Evolutionary conservation across 2,113 vertebrate species (phyloP).

Genomic region (Perca schrenkii): DNA sequence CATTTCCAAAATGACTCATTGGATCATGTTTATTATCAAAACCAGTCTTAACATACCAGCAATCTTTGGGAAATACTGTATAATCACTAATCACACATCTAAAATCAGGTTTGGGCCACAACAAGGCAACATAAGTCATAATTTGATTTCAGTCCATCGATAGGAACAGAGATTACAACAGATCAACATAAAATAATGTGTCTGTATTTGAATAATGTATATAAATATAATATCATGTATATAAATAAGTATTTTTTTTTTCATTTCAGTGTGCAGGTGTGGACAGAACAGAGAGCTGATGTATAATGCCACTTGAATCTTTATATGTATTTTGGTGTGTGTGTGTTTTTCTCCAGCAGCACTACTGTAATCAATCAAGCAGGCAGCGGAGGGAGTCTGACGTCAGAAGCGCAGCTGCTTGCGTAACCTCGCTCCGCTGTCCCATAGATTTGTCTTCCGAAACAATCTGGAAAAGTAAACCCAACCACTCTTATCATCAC

Average conservation of each 20-base stretch:
- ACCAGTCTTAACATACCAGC: not conserved
- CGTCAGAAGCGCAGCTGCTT: constrained; percentile 70
- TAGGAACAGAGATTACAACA: not conserved
- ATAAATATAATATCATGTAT: too few species aligned
- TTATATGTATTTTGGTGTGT: constrained; percentile 51
- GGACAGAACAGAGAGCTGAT: not conserved
- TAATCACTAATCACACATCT: not conserved
- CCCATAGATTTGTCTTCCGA: constrained; percentile 64
- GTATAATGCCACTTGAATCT: constrained; percentile 23
- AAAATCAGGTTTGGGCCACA: not conserved
- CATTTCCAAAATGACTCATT: not conserved
- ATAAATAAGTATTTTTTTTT: not conserved
- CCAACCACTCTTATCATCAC: constrained; percentile 64
- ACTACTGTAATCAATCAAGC: constrained; percentile 77
- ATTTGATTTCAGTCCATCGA: not conserved
- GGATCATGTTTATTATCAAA: not conserved
- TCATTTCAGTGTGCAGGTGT: not conserved
- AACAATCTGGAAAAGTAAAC: constrained; percentile 70
- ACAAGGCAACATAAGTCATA: not conserved
- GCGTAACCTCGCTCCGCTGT: constrained; percentile 65
- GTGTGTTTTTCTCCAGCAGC: constrained; percentile 30
- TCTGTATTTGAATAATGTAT: not conserved
- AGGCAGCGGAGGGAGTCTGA: constrained; percentile 56
- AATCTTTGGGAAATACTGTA: not conserved
- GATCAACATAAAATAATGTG: not conserved